Evolutionary conservation across 2,113 vertebrate species (phyloP), one percentile per base, ranked within the genome.

Genomic region (Sorex fumeus): DNA sequence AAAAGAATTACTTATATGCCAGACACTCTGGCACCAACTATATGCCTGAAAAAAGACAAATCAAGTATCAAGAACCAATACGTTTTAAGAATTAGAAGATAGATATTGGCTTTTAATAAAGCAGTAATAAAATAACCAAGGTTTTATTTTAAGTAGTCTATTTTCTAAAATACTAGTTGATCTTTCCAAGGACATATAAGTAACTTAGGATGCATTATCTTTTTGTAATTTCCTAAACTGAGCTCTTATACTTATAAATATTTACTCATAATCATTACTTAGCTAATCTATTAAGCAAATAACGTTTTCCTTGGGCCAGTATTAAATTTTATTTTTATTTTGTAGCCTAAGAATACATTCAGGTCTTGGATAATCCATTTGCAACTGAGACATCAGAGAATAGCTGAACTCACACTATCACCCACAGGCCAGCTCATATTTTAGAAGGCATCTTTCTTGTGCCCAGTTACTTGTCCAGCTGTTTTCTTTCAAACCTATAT

Each of bases 241-340:
- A 94, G 36, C 76, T 36, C 25, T 87, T 82, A 77, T 18, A 69
- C 64, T 84, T 93, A 19, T 74, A 86, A 88, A 92, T 91, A 83
- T 72, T 85, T 81, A 76, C 50, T 94, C 25, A 66, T 87, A 75
- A 75, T 82, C 34, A 76, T 76, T 87, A 32, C 50, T 76, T 82
- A 75, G 30, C 30, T 30, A 66, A 80, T 45, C 69, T 84, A 60
- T 88, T 47, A 45, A 80, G 21, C 21, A 85, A 71, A 91, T 40
- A 40, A 40, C 7, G 40, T 23, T 74, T 90, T 53, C 15, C 71
- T 93, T 91, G 64, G 32, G n/a, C n/a, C 57, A 76, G 11, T 40
- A 78, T 74, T 70, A 77, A 62, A 71, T 79, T 80, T 62, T 25
- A 32, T 53, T 30, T 76, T 62, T 91, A 90, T 76, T 91, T 70